phyloP scores from a whole-genome alignment of 1,140 invertebrate species.

The Agraylea sexmaculata region DNA sequence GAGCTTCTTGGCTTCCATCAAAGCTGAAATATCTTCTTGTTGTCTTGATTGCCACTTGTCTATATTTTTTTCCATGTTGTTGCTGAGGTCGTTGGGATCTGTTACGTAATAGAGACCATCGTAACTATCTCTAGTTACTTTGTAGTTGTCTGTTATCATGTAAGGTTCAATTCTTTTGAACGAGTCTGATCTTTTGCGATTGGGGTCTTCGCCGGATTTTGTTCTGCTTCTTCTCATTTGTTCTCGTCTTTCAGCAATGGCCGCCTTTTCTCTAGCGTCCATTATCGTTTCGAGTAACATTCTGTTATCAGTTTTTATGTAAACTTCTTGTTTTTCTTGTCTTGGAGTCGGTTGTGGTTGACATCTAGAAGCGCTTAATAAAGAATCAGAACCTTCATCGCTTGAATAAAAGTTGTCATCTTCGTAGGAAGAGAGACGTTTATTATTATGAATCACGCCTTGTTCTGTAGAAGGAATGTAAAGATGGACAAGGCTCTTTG shows the following conservation, averaged over 20 bases:
- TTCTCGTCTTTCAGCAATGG: slow-evolving; percentile 28
- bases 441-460: slow-evolving; percentile 34
- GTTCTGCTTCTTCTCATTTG: slow-evolving; percentile 26
- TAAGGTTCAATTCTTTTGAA: slow-evolving; percentile 34
- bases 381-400: slow-evolving; percentile 56
- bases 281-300: slow-evolving; percentile 41
- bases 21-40: slow-evolving; percentile 31
- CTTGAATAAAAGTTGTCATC: slow-evolving; percentile 50
- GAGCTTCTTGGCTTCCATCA: slow-evolving; percentile 43
- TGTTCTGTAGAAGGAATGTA: slow-evolving; percentile 37
- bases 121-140: slow-evolving; percentile 31
- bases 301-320: slow-evolving; percentile 28
- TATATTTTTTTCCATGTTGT: slow-evolving; percentile 25
- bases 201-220: slow-evolving; percentile 29
- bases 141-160: slow-evolving; percentile 25
- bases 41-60: slow-evolving; percentile 27
- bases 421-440: slow-evolving; percentile 45
- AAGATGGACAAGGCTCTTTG: slow-evolving; percentile 44
- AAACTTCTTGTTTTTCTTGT: slow-evolving; percentile 21
- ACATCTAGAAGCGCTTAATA: slow-evolving; percentile 52
- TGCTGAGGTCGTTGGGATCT: slow-evolving; percentile 25
- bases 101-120: slow-evolving; percentile 35
- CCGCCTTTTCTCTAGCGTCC: slow-evolving; percentile 37
- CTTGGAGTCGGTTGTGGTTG: slow-evolving; percentile 31
- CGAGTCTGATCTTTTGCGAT: slow-evolving; percentile 38